Conservation (phyloP, 2,797 vertebrate species). For the Lophotriccus pileatus region DNA sequence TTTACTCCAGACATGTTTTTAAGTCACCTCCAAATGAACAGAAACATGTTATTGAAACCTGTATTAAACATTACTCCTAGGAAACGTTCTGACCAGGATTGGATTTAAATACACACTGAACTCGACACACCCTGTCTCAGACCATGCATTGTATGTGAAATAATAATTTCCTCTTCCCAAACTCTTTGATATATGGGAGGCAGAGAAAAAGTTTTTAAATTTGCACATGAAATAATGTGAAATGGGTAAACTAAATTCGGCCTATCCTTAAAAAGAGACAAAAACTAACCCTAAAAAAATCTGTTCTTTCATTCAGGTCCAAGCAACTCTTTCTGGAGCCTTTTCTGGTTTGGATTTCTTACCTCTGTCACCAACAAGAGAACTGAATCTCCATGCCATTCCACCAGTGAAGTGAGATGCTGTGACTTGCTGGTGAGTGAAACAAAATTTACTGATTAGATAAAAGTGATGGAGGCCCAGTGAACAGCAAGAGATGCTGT, state of each 20-base stretch:
- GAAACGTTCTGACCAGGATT: not conserved
- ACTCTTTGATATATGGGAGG: not conserved
- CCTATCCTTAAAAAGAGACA: not conserved
- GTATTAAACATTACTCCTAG: not conserved
- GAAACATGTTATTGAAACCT: not conserved
- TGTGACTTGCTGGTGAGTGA: not conserved
- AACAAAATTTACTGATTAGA: not conserved
- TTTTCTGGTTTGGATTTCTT: not conserved
- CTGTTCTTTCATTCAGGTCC: not conserved
- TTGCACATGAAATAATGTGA: not conserved
- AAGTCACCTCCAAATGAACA: not conserved
- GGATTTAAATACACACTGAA: not conserved
- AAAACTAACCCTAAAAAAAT: not conserved
- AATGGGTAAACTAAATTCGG: not conserved
- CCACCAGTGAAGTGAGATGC: not conserved
- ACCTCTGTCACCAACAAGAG: too few relatives aligned
- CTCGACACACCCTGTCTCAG: not conserved
- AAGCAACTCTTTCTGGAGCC: not conserved
- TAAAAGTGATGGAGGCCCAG: fast-evolving
- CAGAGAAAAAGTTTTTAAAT: not conserved
- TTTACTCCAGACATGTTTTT: not conserved
- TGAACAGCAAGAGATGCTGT: not conserved
- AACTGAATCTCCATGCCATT: not conserved
- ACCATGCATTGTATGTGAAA: not conserved
- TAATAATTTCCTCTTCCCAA: not conserved